Percentiles rank a stretch among this genome's conserved stretches.
These are phyloP conservation scores for Chlamydotis undulata DNA, from an alignment of 2,113 vertebrate species.

Conservation along the genomic window DNA sequence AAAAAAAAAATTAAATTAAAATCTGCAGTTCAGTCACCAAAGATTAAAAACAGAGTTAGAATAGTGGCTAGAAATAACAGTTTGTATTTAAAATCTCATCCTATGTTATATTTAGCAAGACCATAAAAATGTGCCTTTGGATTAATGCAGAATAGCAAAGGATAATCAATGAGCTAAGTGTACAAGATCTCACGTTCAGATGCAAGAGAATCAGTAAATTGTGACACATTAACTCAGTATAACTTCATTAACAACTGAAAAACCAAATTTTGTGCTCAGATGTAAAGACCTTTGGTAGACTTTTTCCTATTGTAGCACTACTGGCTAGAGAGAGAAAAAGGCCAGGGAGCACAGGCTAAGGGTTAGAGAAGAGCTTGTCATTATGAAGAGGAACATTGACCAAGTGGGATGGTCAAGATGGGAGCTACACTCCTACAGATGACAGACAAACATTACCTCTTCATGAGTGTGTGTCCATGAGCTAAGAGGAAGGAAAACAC, in stretches of 20 bases:
- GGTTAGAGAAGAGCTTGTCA: background rate
- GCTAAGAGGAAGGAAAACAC: background rate
- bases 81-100: background rate
- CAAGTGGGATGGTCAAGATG: background rate
- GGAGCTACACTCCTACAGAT: background rate
- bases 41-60: background rate
- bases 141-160: background rate
- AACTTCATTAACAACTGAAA: background rate
- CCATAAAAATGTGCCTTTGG: background rate
- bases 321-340: background rate
- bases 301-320: background rate
- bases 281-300: background rate
- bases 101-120: conserved; percentile 15
- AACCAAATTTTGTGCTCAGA: background rate
- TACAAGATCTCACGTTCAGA: background rate
- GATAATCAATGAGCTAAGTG: background rate
- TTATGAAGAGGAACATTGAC: background rate
- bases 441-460: background rate
- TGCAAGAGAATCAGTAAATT: background rate
- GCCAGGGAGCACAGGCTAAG: background rate
- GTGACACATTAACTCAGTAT: background rate
- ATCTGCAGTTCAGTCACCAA: background rate
- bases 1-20: background rate
- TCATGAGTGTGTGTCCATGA: background rate
- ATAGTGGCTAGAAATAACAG: background rate